Evolutionary conservation across 2,888 invertebrate species (phyloP), one percentile per base, ranked within the genome.

Genomic region (Leptinotarsa tumamoca): DNA sequence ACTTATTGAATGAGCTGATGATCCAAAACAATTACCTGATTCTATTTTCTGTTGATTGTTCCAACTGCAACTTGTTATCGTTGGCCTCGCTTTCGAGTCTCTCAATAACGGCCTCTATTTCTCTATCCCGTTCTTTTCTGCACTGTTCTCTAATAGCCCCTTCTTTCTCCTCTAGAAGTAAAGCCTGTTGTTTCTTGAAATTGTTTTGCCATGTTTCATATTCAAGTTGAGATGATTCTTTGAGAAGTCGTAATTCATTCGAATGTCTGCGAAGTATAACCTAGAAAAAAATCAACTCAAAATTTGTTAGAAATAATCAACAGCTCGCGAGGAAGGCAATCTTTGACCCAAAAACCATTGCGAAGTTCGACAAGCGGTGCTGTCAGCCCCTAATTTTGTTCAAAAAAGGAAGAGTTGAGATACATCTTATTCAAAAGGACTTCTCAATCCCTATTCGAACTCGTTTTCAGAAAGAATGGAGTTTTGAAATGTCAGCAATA

Each of bases 61-160:
- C 93, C 69, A 93, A 85, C 76, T 93, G 92, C 66, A 84, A 87
- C 81, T 91, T 90, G 1, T 90, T 91, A 3, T 90, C 90, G 68
- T 91, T 90, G 0, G 93, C 92, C 84, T 94, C 94, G 0, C 90
- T 90, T 80, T 94, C 94, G 84, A 95, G 89, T 75, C 92, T 91
- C 82, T 92, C 92, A 68, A 94, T 94, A 0, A 93, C 93, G 18
- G 91, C 88, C 86, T 96, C 95, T 72, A 95, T 94, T 89, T 95
- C 95, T 67, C 90, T 92, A 87, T 96, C 96, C 74, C 95, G 88
- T 85, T 96, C 95, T 69, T 90, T 90, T 85, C 93, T 92, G 85
- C 92, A 93, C 80, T 94, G 92, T 49, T 94, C 93, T 2, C 92
- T 87, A 82, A 96, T 92, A 81, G 91, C 90, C 73, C 90, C 89